These are phyloP conservation scores for Eupleurogrammus muticus DNA, from an alignment of 2,797 vertebrate species.

Conservation along the genomic window DNA sequence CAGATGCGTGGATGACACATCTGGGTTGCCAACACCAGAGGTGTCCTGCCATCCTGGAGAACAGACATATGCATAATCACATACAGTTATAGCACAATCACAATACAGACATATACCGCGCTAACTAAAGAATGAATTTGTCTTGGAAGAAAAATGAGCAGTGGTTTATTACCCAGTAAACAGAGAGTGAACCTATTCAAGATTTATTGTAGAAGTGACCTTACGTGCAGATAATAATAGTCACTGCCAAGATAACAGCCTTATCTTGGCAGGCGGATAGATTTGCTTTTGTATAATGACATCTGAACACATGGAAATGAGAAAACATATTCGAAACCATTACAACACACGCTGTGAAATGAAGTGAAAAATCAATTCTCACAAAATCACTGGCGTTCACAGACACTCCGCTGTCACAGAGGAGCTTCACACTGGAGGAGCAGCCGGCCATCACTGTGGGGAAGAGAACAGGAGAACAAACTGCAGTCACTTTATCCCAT, in stretches of 20 bases:
- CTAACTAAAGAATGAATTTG: neutral
- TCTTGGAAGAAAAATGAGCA: neutral
- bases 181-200: neutral
- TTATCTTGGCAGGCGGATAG: neutral
- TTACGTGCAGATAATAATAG: neutral
- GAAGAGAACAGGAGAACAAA: neutral
- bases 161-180: neutral
- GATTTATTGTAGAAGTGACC: neutral
- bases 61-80: conserved; percentile 3
- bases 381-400: conserved; percentile 94
- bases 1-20: conserved; percentile 95
- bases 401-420: conserved; percentile 92
- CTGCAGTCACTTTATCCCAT: conserved; percentile 28
- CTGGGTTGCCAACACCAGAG: conserved; percentile 95
- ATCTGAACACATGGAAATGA: neutral
- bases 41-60: conserved; percentile 92
- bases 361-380: conserved; percentile 68
- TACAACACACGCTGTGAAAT: conserved; percentile 28
- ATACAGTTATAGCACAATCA: neutral
- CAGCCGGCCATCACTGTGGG: conserved; percentile 94
- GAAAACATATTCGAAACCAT: neutral
- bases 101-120: neutral
- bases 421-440: conserved; percentile 92
- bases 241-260: neutral
- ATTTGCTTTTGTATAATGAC: neutral